Evolutionary conservation across 2,888 invertebrate species (phyloP).

Genomic region (Sabellastarte sp.): DNA sequence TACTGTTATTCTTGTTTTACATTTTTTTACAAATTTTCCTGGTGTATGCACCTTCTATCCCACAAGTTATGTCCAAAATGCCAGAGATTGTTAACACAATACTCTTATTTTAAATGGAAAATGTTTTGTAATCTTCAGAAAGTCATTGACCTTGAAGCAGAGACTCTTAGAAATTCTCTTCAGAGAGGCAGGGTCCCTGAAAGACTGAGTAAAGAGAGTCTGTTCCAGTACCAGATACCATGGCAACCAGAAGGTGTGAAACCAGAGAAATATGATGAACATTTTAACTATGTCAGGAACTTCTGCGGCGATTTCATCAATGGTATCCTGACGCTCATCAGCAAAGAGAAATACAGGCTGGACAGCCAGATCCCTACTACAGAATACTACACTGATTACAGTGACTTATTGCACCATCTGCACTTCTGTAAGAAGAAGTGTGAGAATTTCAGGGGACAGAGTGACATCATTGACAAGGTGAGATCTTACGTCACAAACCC

Average conservation of each 20-base stretch:
- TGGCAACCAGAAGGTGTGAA: conserved; percentile 35
- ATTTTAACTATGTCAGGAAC: conserved; percentile 35
- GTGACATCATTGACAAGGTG: conserved; percentile 31
- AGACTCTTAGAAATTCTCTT: conserved; percentile 23
- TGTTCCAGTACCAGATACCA: conserved; percentile 6
- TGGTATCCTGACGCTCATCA: conserved; percentile 34
- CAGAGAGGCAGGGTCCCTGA: conserved; percentile 25
- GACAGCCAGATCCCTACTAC: conserved; percentile 28
- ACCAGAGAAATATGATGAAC: conserved; percentile 29
- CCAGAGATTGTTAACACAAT: too few relatives aligned
- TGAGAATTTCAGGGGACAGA: conserved; percentile 47
- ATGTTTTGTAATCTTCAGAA: conserved; percentile 24
- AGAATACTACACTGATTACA: conserved; percentile 41
- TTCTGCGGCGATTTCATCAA: conserved; percentile 39
- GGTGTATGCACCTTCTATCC: too few relatives aligned
- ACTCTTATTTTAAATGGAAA: too few relatives aligned
- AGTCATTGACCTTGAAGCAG: conserved; percentile 32
- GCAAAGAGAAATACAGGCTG: conserved; percentile 27
- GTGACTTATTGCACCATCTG: conserved; percentile 49
- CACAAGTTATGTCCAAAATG: too few relatives aligned
- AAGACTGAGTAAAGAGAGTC: conserved; percentile 20
- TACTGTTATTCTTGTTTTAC: too few relatives aligned
- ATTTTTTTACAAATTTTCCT: too few relatives aligned
- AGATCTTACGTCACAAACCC: conserved; percentile 1
- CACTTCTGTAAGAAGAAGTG: conserved; percentile 45